Percentiles rank a stretch among this genome's conserved stretches.
These are phyloP conservation scores for Monochamus saltuarius DNA, from an alignment of 1,140 invertebrate species.

Conservation along the genomic window DNA sequence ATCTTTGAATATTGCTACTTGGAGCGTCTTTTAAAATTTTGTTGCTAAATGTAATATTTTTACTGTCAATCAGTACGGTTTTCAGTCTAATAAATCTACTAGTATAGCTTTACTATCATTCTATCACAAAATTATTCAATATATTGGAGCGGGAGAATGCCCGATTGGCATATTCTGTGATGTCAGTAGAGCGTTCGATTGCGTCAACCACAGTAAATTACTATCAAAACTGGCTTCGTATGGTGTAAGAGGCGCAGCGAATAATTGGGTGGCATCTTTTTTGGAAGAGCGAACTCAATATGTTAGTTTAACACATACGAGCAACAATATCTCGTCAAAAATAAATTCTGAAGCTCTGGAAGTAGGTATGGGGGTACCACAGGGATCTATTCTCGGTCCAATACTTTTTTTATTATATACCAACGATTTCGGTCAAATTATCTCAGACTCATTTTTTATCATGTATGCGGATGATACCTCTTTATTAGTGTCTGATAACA, in stretches of 20 bases:
- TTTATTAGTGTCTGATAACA: too few relatives aligned
- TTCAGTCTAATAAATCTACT: background rate
- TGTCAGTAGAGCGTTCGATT: background rate
- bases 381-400: too few relatives aligned
- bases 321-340: background rate
- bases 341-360: too few relatives aligned
- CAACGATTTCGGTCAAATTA: too few relatives aligned
- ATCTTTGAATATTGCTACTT: slow-evolving; percentile 15
- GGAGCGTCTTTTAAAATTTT: background rate
- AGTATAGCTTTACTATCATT: background rate
- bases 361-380: too few relatives aligned
- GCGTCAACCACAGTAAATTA: background rate
- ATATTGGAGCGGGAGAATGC: background rate
- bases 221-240: background rate
- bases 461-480: too few relatives aligned
- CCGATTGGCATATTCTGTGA: background rate
- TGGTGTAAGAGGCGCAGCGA: background rate
- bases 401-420: too few relatives aligned
- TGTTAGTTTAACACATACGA: background rate
- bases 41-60: background rate
- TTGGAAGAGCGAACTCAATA: background rate
- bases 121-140: background rate
- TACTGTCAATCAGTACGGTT: background rate
- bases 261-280: slow-evolving; percentile 5
- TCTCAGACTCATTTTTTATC: too few relatives aligned